phyloP scores from a whole-genome alignment of 2,888 invertebrate species.

The Thera obeliscata region DNA sequence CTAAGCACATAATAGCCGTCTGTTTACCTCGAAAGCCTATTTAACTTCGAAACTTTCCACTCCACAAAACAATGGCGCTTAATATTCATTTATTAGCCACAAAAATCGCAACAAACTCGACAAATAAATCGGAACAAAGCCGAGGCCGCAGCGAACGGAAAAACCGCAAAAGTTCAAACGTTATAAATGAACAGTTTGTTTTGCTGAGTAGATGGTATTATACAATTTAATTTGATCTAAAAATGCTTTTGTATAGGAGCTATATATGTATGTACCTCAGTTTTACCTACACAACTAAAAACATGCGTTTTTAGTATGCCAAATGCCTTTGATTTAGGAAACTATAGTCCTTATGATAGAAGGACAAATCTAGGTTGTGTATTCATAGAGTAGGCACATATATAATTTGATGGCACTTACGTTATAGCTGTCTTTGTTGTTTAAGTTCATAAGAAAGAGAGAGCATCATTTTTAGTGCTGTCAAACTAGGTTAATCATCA shows the following conservation, averaged over 20 bases:
- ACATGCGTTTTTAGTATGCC: no score
- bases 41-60: slow-evolving; percentile 27
- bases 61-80: slow-evolving; percentile 24
- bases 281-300: no score
- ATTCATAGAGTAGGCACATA: no score
- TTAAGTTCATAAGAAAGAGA: no score
- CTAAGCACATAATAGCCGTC: not conserved
- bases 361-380: no score
- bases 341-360: no score
- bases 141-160: slow-evolving; percentile 21
- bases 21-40: slow-evolving; percentile 14
- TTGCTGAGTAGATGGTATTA: slow-evolving; percentile 10
- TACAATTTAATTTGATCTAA: slow-evolving; percentile 1
- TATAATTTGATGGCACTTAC: no score
- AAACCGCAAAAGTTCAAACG: slow-evolving; percentile 39
- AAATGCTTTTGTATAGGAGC: not conserved
- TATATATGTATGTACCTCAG: no score
- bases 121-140: slow-evolving; percentile 26
- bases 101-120: slow-evolving; percentile 26
- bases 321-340: no score
- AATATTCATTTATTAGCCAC: slow-evolving; percentile 31
- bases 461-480: no score
- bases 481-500: no score
- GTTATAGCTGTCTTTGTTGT: no score
- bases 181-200: slow-evolving; percentile 29